Evolutionary conservation across 2,797 vertebrate genomes (phyloP), one percentile per base, ranked within the genome.

Genomic region (Muscicapa striata): DNA sequence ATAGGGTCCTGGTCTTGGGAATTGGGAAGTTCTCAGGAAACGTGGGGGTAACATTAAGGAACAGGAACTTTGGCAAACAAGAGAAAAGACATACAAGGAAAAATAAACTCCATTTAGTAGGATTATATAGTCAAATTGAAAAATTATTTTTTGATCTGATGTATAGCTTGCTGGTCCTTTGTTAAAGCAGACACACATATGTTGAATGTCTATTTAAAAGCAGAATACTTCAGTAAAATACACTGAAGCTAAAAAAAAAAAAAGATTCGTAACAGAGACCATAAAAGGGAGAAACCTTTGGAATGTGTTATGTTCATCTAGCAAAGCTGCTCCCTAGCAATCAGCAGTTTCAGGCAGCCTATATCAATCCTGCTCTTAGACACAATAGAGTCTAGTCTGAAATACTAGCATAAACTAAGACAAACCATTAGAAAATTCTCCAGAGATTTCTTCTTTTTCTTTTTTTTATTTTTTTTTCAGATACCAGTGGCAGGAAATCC

Each of bases 41-140:
- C 76, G 18, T 62, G 24, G 38, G 84, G 69, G 86, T 90, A 87
- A 76, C 91, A 96, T 90, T 70, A 88, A 92, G 90, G 43, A 64
- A 76, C 52, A 68, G 45, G 23, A 85, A 66, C 11, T 89, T 73
- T 87, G 80, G 85, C 64, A 78, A 92, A 91, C 27, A 66, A 74
- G 66, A 67, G 43, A 63, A 84, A 89, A 93, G 81, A 89, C 81
- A 89, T 45, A 82, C 61, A 93, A 92, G 73, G 83, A 96, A 96
- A 86, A 96, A 94, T 86, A 97, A 97, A 94, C 90, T 93, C 84
- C 64, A 82, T 93, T 91, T 93, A 91, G 94, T 68, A 91, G 89
- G 91, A 97, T 96, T 94, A 94, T 72, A 79, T 15, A 78, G 87
- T 92, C 90, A 94, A 89, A 83, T 69, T 90, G 91, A 97, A 96